These are phyloP conservation scores for Cephalopterus ornatus DNA, from an alignment of 2,113 vertebrate species.

Conservation along the genomic window DNA sequence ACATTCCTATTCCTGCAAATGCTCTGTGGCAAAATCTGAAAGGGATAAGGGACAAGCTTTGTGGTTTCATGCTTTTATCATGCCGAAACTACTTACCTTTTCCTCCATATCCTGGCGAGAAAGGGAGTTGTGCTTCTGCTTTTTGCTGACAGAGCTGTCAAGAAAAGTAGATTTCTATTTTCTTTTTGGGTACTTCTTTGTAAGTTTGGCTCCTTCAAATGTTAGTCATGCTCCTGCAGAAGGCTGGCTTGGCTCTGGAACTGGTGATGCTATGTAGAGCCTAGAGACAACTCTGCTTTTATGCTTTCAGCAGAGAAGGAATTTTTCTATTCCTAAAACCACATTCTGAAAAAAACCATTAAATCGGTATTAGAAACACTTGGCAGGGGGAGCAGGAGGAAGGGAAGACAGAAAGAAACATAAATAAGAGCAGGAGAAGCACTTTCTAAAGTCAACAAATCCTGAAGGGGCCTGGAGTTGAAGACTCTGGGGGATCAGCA, in stretches of 20 bases:
- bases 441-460: not conserved
- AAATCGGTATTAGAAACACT: not conserved
- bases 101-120: not conserved
- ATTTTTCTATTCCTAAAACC: not conserved
- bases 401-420: not conserved
- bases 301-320: not conserved
- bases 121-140: not conserved
- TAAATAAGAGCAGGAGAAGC: not conserved
- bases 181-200: not conserved
- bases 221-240: not conserved
- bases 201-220: not conserved
- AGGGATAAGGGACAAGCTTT: not conserved
- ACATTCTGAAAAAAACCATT: not conserved
- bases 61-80: not conserved
- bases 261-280: not conserved
- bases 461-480: not conserved
- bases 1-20: not conserved
- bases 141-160: not conserved
- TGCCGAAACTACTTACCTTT: not conserved
- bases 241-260: not conserved
- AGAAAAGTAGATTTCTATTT: not conserved
- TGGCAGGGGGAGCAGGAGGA: accelerated
- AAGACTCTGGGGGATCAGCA: not conserved
- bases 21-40: not conserved
- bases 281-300: not conserved